phyloP scores from a whole-genome alignment of 2,888 invertebrate species.

The Stenurella melanura region DNA sequence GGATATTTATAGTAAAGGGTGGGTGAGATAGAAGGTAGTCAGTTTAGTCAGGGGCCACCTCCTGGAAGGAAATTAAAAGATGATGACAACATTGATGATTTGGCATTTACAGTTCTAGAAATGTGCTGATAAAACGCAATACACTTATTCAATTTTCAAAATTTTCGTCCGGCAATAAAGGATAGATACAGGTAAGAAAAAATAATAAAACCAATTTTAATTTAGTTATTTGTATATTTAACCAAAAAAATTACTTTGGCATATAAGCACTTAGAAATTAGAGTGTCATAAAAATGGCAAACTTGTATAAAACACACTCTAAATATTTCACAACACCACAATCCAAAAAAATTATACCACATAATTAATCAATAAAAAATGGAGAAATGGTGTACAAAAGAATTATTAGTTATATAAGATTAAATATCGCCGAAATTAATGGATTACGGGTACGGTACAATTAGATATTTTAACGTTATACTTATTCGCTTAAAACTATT shows the following conservation, averaged over 20 bases:
- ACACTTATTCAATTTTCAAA: no score
- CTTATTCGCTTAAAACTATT: constrained; percentile 57
- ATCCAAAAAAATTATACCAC: constrained; percentile 53
- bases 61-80: no score
- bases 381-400: constrained; percentile 55
- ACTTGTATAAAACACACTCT: constrained; percentile 58
- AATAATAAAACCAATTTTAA: background rate
- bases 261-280: constrained; percentile 64
- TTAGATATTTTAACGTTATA: constrained; percentile 50
- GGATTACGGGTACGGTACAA: constrained; percentile 54
- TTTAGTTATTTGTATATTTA: constrained; percentile 58
- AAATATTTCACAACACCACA: constrained; percentile 56
- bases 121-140: no score
- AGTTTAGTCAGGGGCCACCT: no score
- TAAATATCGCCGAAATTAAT: constrained; percentile 56
- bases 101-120: no score
- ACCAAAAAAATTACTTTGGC: constrained; percentile 66
- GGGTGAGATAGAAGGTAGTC: no score
- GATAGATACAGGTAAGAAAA: background rate
- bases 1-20: no score
- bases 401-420: constrained; percentile 53
- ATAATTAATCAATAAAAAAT: constrained; percentile 50
- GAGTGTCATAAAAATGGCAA: constrained; percentile 59
- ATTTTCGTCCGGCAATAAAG: no score
- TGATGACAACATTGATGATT: no score